Base-by-base conservation (phyloP, 2,888 invertebrate species). In the Lottia scabra region DNA sequence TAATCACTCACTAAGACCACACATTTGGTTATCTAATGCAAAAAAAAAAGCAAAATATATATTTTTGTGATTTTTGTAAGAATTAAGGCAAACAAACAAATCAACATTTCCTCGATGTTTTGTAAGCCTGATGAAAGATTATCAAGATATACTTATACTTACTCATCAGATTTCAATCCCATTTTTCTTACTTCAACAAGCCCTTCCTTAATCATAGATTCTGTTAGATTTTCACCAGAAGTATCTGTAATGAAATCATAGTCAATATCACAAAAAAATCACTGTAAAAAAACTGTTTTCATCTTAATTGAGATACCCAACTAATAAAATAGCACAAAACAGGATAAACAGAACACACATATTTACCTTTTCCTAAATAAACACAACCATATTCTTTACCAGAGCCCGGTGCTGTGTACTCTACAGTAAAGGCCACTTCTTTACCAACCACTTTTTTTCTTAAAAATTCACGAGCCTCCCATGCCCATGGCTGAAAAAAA, bases 391-490 rank as follows among this genome's bases (percentile, higher is more conserved):
- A 98, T 88, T 95, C 95, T 78, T 96, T 93, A n/a, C 90, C 93
- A 85, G 95, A 95, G 15, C 88, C 87, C 27, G 94, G 93, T 46
- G 95, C 94, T 87, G 95, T 96, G 86, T 91, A 91, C 73, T 98
- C 97, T 65, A 91, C 88, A 48, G 93, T 94, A 87, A 97, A 98
- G 19, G 93, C 92, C 0, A 99, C 95, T 84, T 96, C 95, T 88
- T 98, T 99, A 56, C 98, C 97, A 84, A 99, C 94, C 27, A 99
- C 91, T 87, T 97, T 96, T 89, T 97, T 98, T 43, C 99, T 92
- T 38, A 99, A 91, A 89, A 95, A 98, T 90, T 99, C 99, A 69
- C 99, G 93, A 0, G 99, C 97, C 90, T 99, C 99, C 98, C 98
- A 99, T 0, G 98, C 98, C 91, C 92, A 99, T 1, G 98, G 96